Evolutionary conservation across 2,113 vertebrate genomes (phyloP), one percentile per base, ranked within the genome.

Genomic region (Odocoileus virginianus): DNA sequence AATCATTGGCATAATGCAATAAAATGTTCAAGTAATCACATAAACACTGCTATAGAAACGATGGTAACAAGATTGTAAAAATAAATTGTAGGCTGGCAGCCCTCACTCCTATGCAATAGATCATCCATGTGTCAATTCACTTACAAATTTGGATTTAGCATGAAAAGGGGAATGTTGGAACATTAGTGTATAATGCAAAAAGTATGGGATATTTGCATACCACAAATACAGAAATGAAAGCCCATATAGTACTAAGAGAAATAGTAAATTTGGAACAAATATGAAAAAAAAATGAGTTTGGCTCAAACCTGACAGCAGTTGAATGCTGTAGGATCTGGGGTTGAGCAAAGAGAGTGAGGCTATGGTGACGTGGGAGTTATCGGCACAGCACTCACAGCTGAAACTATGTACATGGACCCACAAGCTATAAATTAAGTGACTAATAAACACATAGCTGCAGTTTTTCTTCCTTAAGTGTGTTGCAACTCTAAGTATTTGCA

Each of bases 31-130:
- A 96, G 81, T 50, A 60, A 74, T 84, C 82, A 84, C 74, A 89
- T 28, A 71, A 94, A 96, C 33, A 78, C 23, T 96, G 81, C 89
- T 94, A 92, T 7, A 94, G 61, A 91, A 95, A 95, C 55, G 55
- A 94, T 71, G 58, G 61, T 45, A 96, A 36, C 54, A 87, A 90
- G 79, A 87, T 5, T 90, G 23, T 6, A 83, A 92, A 92, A 94
- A 78, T 25, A 96, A 92, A 87, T 16, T 60, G 36, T 15, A 61
- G 57, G 33, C 14, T 85, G 67, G 36, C 45, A 89, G n/a, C 21
- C 30, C 28, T 54, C 21, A 84, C 1, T 81, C 2, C 54, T 12
- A 76, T n/a, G 40, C 14, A 81, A 43, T 2, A 85, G 33, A 7
- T 87, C 71, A 87, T 94, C 71, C 25, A 60, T 28, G 54, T 84